Conservation (phyloP, 2,113 vertebrate species). For the Heliornis fulica region DNA sequence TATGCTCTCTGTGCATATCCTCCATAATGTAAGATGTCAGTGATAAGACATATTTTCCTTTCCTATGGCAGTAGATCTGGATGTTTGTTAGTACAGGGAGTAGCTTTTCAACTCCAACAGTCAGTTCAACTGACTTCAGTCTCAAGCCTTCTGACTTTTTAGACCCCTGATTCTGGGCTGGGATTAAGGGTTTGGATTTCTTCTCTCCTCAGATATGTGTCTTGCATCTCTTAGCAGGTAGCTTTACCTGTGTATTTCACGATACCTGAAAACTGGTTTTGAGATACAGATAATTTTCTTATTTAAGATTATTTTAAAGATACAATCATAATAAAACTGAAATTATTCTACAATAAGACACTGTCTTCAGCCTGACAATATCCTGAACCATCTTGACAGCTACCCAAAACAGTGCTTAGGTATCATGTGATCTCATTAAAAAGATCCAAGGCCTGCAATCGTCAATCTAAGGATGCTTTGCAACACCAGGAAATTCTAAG, state of each 20-base stretch:
- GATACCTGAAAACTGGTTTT: neutral
- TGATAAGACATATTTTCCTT: neutral
- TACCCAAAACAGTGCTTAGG: neutral
- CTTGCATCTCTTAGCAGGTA: neutral
- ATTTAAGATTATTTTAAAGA: neutral
- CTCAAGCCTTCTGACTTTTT: neutral
- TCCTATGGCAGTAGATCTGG: neutral
- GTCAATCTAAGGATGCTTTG: neutral
- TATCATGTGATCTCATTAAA: neutral
- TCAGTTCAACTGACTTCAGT: neutral
- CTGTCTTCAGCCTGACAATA: neutral
- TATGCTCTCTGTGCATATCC: neutral
- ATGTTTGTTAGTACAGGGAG: neutral
- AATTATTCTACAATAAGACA: neutral
- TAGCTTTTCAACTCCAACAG: neutral
- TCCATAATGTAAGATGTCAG: neutral
- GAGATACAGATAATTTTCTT: neutral
- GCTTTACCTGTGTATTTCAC: neutral
- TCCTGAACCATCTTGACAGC: neutral
- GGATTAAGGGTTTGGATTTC: neutral
- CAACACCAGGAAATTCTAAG: fast-evolving
- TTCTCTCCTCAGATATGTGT: neutral
- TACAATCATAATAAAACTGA: neutral
- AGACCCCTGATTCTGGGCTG: neutral
- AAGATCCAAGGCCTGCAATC: neutral